These are phyloP conservation scores for Apodemia zela DNA, from an alignment of 2,888 invertebrate species.

Conservation along the genomic window DNA sequence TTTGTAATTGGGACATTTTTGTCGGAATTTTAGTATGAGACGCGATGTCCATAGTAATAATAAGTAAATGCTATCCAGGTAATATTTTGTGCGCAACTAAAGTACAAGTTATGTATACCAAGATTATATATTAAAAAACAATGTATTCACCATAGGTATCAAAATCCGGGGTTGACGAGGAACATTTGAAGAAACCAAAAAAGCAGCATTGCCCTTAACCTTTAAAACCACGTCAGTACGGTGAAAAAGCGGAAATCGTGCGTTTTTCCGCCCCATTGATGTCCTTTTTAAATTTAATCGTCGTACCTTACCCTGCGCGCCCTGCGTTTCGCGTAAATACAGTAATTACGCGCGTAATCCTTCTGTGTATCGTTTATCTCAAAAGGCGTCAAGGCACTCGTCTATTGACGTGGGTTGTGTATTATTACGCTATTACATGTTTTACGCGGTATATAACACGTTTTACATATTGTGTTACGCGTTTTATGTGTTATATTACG, in stretches of 20 bases:
- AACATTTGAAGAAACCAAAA: conserved; percentile 89
- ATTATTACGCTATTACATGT: conserved; percentile 13
- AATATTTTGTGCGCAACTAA: too few species aligned
- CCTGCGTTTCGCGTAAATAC: conserved; percentile 27
- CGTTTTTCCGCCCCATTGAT: conserved; percentile 37
- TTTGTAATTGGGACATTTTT: too few species aligned
- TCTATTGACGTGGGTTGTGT: conserved; percentile 23
- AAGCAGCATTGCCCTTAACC: conserved; percentile 87
- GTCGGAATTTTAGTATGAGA: too few species aligned
- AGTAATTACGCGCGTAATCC: conserved; percentile 9
- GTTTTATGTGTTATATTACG: neutral
- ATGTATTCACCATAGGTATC: conserved; percentile 47
- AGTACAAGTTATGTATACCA: too few species aligned
- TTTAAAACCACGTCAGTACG: conserved; percentile 69
- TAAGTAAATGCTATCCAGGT: neutral
- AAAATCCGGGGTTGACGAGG: conserved; percentile 84
- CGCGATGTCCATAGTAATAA: too few species aligned
- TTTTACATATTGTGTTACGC: neutral
- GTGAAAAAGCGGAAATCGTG: conserved; percentile 58
- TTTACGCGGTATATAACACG: neutral
- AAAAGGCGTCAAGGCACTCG: conserved; percentile 9
- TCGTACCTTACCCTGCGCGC: conserved; percentile 27
- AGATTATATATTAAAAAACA: neutral
- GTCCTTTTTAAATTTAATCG: conserved; percentile 36
- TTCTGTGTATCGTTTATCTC: conserved; percentile 3